These are phyloP conservation scores for Sander lucioperca DNA, from an alignment of 2,113 vertebrate species.

Conservation along the genomic window DNA sequence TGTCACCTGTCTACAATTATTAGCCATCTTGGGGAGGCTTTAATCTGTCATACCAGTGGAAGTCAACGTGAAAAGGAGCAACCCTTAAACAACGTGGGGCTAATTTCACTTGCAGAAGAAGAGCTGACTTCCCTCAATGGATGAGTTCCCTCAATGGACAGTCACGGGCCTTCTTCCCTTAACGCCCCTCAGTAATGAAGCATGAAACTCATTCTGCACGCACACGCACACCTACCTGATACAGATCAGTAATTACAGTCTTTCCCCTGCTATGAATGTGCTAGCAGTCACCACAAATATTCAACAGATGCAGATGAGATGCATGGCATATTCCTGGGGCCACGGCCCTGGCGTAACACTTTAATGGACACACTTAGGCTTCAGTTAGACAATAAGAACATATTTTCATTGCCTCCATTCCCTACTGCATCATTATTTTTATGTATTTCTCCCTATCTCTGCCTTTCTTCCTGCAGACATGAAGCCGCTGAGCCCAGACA, in stretches of 20 bases:
- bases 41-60: constrained; percentile 43
- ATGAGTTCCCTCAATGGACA: constrained; percentile 63
- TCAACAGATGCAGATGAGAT: constrained; percentile 69
- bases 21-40: constrained; percentile 46
- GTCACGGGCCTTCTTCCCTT: constrained; percentile 62
- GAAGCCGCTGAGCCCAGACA: constrained; percentile 41
- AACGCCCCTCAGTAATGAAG: constrained; percentile 68
- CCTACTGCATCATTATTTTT: neutral
- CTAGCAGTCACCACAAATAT: constrained; percentile 67
- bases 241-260: constrained; percentile 63
- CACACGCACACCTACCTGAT: constrained; percentile 30
- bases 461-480: constrained; percentile 27
- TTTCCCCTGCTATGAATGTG: constrained; percentile 67
- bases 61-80: constrained; percentile 50
- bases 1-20: constrained; percentile 42
- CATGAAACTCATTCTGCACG: constrained; percentile 62
- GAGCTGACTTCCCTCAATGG: constrained; percentile 61
- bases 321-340: constrained; percentile 52
- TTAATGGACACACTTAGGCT: constrained; percentile 67
- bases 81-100: constrained; percentile 46
- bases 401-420: constrained; percentile 13
- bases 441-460: neutral
- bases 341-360: constrained; percentile 49
- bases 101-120: constrained; percentile 60
- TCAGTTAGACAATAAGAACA: constrained; percentile 59